Conservation (phyloP, 2,797 vertebrate genomes). For the Premnoplex brunnescens region DNA sequence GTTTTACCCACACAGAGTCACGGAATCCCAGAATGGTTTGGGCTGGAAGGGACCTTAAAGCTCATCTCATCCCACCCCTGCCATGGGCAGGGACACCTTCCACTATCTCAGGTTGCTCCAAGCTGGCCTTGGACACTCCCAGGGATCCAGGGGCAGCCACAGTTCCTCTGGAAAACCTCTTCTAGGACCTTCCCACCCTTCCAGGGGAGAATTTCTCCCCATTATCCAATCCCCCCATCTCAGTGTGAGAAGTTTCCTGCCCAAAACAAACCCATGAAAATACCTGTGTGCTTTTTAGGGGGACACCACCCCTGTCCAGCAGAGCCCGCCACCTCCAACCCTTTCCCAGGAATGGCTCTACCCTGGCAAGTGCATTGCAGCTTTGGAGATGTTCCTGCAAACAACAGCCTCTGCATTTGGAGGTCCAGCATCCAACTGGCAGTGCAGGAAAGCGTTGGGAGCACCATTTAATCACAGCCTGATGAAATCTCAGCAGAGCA, state of each 20-base stretch:
- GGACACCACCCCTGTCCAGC: fast-evolving
- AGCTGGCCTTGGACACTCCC: background rate
- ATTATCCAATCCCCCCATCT: background rate
- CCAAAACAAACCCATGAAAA: background rate
- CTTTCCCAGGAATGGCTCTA: background rate
- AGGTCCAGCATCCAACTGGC: fast-evolving
- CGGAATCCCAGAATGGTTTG: background rate
- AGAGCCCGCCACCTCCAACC: background rate
- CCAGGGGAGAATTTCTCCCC: background rate
- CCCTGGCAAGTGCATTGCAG: fast-evolving
- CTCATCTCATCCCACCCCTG: background rate
- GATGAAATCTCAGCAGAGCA: background rate
- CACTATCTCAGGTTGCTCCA: background rate
- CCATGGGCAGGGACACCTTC: background rate
- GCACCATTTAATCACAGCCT: fast-evolving
- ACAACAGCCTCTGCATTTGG: fast-evolving
- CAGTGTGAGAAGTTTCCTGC: background rate
- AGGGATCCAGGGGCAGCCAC: background rate
- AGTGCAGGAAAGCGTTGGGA: background rate
- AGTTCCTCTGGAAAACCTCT: background rate
- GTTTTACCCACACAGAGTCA: fast-evolving
- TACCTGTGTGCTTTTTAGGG: background rate
- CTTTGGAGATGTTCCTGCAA: background rate
- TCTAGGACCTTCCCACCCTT: background rate
- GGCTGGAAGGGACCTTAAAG: background rate